phyloP scores from a whole-genome alignment of 2,797 vertebrate genomes.

The Siniperca obscura region DNA sequence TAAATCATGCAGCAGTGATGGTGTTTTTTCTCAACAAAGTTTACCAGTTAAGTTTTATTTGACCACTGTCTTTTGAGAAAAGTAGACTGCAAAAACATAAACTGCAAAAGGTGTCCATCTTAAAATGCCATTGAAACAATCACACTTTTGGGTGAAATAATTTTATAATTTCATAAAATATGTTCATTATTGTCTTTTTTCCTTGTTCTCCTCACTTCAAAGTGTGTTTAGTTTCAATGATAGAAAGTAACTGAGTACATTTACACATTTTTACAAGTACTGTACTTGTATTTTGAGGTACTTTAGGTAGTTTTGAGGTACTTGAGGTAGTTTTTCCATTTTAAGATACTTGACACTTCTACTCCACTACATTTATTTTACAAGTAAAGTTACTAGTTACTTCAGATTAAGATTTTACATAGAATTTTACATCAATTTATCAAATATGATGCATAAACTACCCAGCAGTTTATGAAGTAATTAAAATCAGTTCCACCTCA shows the following conservation, averaged over 20 bases:
- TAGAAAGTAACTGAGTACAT: background rate
- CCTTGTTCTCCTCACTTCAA: background rate
- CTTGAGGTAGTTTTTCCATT: background rate
- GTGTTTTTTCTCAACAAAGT: constrained; percentile 11
- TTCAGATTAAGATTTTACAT: background rate
- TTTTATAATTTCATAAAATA: background rate
- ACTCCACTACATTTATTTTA: background rate
- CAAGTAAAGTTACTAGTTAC: background rate
- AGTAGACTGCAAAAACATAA: background rate
- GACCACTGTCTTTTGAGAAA: background rate
- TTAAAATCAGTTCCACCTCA: background rate
- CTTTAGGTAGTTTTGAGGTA: background rate
- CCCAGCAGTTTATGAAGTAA: background rate
- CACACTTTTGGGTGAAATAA: background rate
- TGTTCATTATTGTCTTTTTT: background rate
- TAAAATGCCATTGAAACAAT: background rate
- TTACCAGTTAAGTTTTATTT: constrained; percentile 21
- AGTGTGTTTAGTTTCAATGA: background rate
- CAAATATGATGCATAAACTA: background rate
- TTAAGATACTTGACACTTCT: background rate
- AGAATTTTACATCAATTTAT: background rate
- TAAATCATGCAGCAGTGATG: background rate
- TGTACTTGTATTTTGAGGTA: background rate
- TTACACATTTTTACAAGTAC: background rate
- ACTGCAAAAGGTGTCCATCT: background rate